Conservation (phyloP, 2,888 invertebrate genomes). For the Ochropleura leucogaster region DNA sequence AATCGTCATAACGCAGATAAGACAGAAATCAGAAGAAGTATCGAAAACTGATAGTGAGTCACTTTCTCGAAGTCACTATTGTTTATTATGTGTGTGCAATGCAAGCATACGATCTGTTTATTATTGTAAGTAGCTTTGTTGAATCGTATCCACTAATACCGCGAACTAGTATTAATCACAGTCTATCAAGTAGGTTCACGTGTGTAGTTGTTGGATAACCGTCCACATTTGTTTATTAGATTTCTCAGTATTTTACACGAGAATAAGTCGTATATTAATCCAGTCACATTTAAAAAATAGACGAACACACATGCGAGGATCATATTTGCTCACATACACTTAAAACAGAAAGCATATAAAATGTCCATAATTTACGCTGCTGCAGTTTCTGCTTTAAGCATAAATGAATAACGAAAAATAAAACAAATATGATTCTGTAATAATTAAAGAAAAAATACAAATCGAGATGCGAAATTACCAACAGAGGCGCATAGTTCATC, state of each 20-base stretch:
- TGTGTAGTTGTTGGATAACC: conserved; percentile 59
- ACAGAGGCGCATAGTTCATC: conserved; percentile 51
- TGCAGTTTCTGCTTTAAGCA: conserved; percentile 40
- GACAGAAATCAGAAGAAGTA: conserved; percentile 13
- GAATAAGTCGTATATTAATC: conserved; percentile 63
- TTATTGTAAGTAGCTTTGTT: conserved; percentile 50
- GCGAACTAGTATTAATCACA: conserved; percentile 54
- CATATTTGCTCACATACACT: conserved; percentile 60
- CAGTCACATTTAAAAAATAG: conserved; percentile 63
- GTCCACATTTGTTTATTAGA: conserved; percentile 53
- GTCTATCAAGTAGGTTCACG: conserved; percentile 39
- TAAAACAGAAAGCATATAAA: conserved; percentile 43
- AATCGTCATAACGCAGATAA: conserved; percentile 1
- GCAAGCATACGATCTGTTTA: conserved; percentile 48
- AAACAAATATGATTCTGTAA: conserved; percentile 59
- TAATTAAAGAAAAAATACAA: conserved; percentile 46
- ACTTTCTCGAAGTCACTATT: conserved; percentile 50
- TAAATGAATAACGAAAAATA: conserved; percentile 48
- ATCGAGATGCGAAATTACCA: conserved; percentile 59
- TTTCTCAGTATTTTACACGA: conserved; percentile 56
- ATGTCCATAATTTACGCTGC: conserved; percentile 26
- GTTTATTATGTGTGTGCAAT: conserved; percentile 43
- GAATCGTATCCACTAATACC: conserved; percentile 53
- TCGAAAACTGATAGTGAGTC: conserved; percentile 40
- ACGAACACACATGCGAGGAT: conserved; percentile 68